Evolutionary conservation across 53 echinoderm and acorn worm genomes (phyloP), one percentile per base, ranked within the genome.

Genomic region (Arbacia lixula): DNA sequence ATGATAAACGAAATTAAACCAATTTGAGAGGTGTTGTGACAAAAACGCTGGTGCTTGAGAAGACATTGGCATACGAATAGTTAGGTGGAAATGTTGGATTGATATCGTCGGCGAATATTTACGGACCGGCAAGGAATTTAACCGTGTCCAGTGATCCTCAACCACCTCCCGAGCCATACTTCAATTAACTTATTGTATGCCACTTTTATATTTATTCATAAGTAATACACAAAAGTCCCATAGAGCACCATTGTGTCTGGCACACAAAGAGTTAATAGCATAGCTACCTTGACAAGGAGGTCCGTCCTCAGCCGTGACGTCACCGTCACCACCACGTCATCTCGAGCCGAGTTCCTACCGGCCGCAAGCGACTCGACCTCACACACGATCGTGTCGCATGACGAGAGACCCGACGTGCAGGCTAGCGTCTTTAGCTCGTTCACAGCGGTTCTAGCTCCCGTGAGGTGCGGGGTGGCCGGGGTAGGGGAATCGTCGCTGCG

Each of bases 301-400:
- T 81, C 82, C 17, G 82, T 42, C 27, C 33, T 32, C 1, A 81
- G 64, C 16, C 64, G 82, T 81, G 82, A 36, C 9, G 82, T 64
- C 39, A 81, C 63, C 42, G 61, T 81, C 42, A 81, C 64, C 28
- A 81, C 50, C 17, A 81, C 64, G 1, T 63, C 51, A 31, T 64
- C 82, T 12, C 51, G 39, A 29, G 61, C 82, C 0, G 63, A 64
- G n/a, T 81, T 61, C 31, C 29, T n/a, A 4, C 82, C 82, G 14
- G 62, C 41, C 14, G 30, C 82, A 9, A 81, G 82, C 34, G 64
- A 42, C 30, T 62, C 62, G 12, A 81, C 62, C 1, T 81, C n/a
- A 50, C 82, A 81, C 4, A 81, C 82, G 30, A 81, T 63, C 34
- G 42, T 43, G 3, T 81, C 63, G 20, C 82, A 81, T 1, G 64